Base-by-base conservation (phyloP, 92 coral and sea anemone species). In the Siderastrea siderea region DNA sequence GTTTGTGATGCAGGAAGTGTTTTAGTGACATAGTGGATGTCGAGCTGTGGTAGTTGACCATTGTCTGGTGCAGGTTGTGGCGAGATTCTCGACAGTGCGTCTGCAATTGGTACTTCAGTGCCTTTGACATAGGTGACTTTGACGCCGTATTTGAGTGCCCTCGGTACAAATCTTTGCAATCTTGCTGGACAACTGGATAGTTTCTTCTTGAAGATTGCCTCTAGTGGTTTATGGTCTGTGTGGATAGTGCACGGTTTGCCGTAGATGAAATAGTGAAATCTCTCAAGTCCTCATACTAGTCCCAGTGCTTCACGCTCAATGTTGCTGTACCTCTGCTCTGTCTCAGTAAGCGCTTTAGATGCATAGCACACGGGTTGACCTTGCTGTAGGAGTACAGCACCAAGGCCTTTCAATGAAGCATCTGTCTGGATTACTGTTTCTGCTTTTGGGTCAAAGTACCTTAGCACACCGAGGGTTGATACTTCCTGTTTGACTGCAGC, bases 301-400 rank as follows among this genome's bases (percentile, higher is more conserved):
- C 83, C 91, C 3, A 84, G 89, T 84, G 93, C 65, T 81, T 92
- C 93, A 17, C 95, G 68, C 60, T 92, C 93, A 68, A 92, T 88
- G 83, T 84, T 92, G 76, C 95, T 86, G 81, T 93, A 93, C 11
- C 68, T 80, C 68, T 75, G 82, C 46, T 85, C 93, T 14, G 93
- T 84, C 19, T 90, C 89, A n/a, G 95, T 92, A 10, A 85, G 91
- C 48, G 91, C 87, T 45, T 89, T 85, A 0, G 88, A 85, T 19
- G 86, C 91, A 71, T 89, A 85, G 49, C 91, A 85, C 17, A 91
- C 88, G 0, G 94, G 91, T 76, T 91, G 94, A 0, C 89, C 91
- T 12, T 87, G 47, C 59, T 75, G 89, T 43, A 75, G 54, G 3
- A 74, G 88, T 49, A 83, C 80, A 43, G 87, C 80, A 1, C 87